Evolutionary conservation across 1,140 invertebrate species (phyloP).

Genomic region (Nymphalis io): DNA sequence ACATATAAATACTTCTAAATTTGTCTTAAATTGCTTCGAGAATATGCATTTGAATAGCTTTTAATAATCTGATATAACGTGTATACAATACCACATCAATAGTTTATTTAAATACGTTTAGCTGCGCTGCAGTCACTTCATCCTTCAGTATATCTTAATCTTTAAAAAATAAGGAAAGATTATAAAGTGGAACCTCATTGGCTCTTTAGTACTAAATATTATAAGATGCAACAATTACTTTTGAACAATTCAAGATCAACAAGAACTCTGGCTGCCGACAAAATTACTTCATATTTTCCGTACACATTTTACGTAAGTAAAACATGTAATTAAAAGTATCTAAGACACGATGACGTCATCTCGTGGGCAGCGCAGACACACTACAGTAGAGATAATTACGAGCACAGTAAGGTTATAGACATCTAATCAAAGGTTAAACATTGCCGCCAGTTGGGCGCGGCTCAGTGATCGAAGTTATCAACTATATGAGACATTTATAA

Average conservation of each 20-base stretch:
- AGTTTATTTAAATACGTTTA: not conserved
- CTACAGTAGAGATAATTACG: slow-evolving; percentile 37
- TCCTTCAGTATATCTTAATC: not conserved
- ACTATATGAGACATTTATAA: slow-evolving; percentile 74
- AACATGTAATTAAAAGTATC: not conserved
- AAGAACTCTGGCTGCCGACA: slow-evolving; percentile 30
- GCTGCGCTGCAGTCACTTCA: not conserved
- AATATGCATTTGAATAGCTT: slow-evolving; percentile 23
- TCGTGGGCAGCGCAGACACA: slow-evolving; percentile 17
- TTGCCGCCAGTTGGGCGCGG: slow-evolving; percentile 56
- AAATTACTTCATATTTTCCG: slow-evolving; percentile 21
- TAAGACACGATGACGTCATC: slow-evolving; percentile 15
- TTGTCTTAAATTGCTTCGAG: slow-evolving; percentile 37
- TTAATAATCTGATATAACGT: slow-evolving; percentile 16
- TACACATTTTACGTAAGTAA: not conserved
- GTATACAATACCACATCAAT: slow-evolving; percentile 5
- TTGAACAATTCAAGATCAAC: slow-evolving; percentile 44
- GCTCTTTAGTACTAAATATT: slow-evolving; percentile 18
- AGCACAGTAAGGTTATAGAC: slow-evolving; percentile 66
- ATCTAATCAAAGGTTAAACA: slow-evolving; percentile 46
- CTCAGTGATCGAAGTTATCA: slow-evolving; percentile 77
- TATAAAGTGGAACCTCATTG: not conserved
- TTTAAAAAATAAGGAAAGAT: not conserved
- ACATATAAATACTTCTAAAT: slow-evolving; percentile 7
- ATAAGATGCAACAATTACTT: slow-evolving; percentile 44